These are phyloP conservation scores for Cinara cedri DNA, from an alignment of 2,888 invertebrate species.

Conservation along the genomic window DNA sequence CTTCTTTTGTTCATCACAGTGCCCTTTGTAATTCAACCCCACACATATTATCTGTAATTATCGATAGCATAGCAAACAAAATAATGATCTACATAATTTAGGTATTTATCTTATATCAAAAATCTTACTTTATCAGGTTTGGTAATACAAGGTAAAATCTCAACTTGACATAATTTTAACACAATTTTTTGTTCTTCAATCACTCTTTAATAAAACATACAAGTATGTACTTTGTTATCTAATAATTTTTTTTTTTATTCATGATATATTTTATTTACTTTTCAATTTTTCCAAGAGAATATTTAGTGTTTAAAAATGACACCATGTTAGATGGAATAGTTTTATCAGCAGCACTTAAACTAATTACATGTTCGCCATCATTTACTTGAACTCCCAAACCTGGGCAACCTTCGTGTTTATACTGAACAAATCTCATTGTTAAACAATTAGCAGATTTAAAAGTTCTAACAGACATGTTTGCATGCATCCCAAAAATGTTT, in stretches of 20 bases:
- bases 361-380: conserved; percentile 73
- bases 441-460: conserved; percentile 60
- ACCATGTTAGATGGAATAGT: conserved; percentile 68
- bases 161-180: conserved; percentile 67
- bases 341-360: conserved; percentile 68
- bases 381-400: conserved; percentile 71
- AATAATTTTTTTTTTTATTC: not conserved
- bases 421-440: conserved; percentile 76
- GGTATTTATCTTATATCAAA: not conserved
- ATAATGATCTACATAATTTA: not conserved
- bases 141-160: conserved; percentile 75
- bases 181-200: conserved; percentile 67
- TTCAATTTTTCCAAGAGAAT: conserved; percentile 24
- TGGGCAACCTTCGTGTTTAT: conserved; percentile 66
- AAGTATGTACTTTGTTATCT: not conserved
- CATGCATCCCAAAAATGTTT: not conserved
- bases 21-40: conserved; percentile 84
- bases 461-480: not conserved
- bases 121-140: conserved; percentile 74
- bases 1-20: conserved; percentile 81
- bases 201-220: conserved; percentile 63
- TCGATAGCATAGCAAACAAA: not conserved
- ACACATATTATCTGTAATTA: conserved; percentile 71
- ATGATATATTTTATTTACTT: conserved; percentile 12
- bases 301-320: conserved; percentile 65